Conservation (phyloP, 2,888 invertebrate species). For the Byasa hedistus region DNA sequence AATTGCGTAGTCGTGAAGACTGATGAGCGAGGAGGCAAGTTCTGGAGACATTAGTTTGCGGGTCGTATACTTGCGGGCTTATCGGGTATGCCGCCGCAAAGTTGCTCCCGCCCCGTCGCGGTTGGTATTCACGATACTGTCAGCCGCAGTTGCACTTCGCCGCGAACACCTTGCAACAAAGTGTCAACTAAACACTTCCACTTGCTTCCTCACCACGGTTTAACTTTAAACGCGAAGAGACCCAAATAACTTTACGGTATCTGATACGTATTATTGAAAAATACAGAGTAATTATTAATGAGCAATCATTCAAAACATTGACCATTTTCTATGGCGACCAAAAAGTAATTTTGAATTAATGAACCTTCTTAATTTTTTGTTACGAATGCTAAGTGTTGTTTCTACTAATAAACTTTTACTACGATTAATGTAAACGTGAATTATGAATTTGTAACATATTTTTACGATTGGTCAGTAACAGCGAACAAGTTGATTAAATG, state of each 20-base stretch:
- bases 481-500: too few relatives aligned
- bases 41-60: slow-evolving; percentile 45
- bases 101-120: slow-evolving; percentile 39
- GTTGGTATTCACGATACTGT: slow-evolving; percentile 46
- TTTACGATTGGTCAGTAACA: too few relatives aligned
- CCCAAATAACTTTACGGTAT: slow-evolving; percentile 39
- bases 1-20: slow-evolving; percentile 39
- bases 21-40: slow-evolving; percentile 42
- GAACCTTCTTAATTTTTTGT: not conserved
- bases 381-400: not conserved
- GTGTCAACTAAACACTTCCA: slow-evolving; percentile 64
- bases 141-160: slow-evolving; percentile 53
- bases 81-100: slow-evolving; percentile 48
- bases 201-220: slow-evolving; percentile 45
- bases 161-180: slow-evolving; percentile 63
- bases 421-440: too few relatives aligned
- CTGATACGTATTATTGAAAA: slow-evolving; percentile 7
- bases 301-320: slow-evolving; percentile 14
- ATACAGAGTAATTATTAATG: slow-evolving; percentile 1
- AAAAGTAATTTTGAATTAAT: slow-evolving; percentile 6
- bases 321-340: not conserved
- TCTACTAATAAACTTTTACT: not conserved
- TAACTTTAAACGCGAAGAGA: slow-evolving; percentile 38
- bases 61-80: slow-evolving; percentile 44
- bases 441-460: not conserved